Evolutionary conservation across 2,113 vertebrate genomes (phyloP).

Genomic region (Dipodomys ordii): DNA sequence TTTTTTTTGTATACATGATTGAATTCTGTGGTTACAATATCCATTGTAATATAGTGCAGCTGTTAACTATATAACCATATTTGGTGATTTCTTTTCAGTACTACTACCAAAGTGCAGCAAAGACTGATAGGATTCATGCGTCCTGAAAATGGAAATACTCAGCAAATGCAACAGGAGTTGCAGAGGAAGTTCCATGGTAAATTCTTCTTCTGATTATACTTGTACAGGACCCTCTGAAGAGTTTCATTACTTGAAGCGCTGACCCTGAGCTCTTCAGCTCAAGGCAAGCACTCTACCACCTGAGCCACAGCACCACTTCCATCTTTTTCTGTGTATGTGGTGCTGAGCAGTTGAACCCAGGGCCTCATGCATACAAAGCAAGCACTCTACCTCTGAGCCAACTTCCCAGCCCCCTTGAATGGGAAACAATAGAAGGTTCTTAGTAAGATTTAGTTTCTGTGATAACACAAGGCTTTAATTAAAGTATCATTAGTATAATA

Average conservation of each 20-base stretch:
- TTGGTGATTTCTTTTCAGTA: slow-evolving; percentile 87
- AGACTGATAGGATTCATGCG: slow-evolving; percentile 94
- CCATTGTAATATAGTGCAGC: neutral
- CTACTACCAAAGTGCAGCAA: slow-evolving; percentile 94
- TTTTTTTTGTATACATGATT: neutral
- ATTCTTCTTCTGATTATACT: slow-evolving; percentile 49
- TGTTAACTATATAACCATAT: neutral
- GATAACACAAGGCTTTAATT: neutral
- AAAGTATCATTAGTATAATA: too few relatives aligned
- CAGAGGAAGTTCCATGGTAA: slow-evolving; percentile 97
- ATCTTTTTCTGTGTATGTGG: too few relatives aligned
- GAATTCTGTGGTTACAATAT: neutral
- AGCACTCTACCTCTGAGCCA: too few relatives aligned
- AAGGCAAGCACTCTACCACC: too few relatives aligned
- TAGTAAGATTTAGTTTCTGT: neutral
- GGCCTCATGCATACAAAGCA: too few relatives aligned
- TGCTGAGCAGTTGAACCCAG: too few relatives aligned
- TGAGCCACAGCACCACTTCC: too few relatives aligned
- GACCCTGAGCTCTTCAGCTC: too few relatives aligned
- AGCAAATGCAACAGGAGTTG: slow-evolving; percentile 97
- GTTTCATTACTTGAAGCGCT: neutral
- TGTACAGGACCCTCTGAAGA: neutral
- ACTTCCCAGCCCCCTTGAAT: too few relatives aligned
- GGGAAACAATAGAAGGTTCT: neutral
- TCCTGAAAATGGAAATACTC: slow-evolving; percentile 93